A percentile compares a stretch with the other conserved stretches of the same genome.
phyloP scores from a whole-genome alignment of 2,113 vertebrate species.

The Sinocyclocheilus anophthalmus region DNA sequence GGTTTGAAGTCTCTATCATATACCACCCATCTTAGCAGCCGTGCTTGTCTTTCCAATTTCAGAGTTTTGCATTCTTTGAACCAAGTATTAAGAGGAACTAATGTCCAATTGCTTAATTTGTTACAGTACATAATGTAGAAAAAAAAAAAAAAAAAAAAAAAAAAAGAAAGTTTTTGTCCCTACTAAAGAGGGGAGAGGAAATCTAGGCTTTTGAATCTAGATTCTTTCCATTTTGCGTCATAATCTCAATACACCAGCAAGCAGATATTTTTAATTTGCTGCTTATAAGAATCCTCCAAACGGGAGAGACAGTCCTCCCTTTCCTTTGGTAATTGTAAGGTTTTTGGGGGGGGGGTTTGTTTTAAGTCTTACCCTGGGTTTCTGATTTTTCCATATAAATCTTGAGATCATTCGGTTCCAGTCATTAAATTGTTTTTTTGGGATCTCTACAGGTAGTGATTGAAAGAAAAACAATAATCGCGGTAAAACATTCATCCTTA shows the following conservation, averaged over 20 bases:
- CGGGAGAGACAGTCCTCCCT: not conserved
- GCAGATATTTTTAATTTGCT: not conserved
- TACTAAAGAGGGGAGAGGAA: not conserved
- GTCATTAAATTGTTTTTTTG: conserved; percentile 16
- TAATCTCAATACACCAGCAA: not conserved
- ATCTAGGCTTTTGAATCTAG: not conserved
- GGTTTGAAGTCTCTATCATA: not conserved
- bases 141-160: no score
- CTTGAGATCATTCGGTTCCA: conserved; percentile 25
- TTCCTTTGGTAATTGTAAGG: not conserved
- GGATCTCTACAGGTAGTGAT: conserved; percentile 22
- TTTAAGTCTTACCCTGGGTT: not conserved
- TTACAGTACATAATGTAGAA: no score
- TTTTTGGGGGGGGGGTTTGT: no score
- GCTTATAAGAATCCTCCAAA: not conserved
- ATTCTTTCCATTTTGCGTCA: conserved; percentile 10
- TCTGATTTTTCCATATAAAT: conserved; percentile 24
- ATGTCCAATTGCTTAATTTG: no score
- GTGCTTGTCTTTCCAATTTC: no score
- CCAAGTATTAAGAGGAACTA: no score
- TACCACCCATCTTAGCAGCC: not conserved
- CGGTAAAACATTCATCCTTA: conserved; percentile 2
- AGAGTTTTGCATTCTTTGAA: no score
- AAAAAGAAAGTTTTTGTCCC: no score
- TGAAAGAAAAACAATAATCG: not conserved